Evolutionary conservation across 2,113 vertebrate genomes (phyloP), one percentile per base, ranked within the genome.

Genomic region (Ptilonorhynchus violaceus): DNA sequence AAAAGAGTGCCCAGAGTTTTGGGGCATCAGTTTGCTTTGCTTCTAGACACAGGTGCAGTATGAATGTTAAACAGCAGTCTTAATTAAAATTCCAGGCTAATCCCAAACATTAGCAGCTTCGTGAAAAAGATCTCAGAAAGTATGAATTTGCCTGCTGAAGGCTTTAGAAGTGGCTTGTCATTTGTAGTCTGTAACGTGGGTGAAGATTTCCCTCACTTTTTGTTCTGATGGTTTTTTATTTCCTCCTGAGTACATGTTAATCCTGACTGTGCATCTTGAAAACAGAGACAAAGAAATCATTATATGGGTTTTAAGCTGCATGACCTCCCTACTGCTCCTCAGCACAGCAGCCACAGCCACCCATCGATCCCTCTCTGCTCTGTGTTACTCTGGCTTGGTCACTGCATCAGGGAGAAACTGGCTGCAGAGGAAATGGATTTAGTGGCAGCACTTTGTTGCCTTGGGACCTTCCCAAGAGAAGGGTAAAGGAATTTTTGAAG

Each of bases 361-460:
- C 7, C 55, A 28, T 13, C 0, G 0, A 4, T 30, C 15, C 68
- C 49, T 20, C 46, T 47, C 41, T 9, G 35, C 33, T 35, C 67
- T 37, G n/a, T 1, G 1, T 19, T 15, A 30, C 13, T 35, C 30
- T 50, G 50, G 8, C 42, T 27, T 8, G 46, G 18, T 16, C 13
- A 0, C 41, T 60, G 58, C 42, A 35, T 37, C 47, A n/a, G 24
- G 47, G 62, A 52, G 8, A 53, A 58, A 13, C 13, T 11, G 41
- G 3, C 68, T 84, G 31, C 24, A 12, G 28, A n/a, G 35, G 20
- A 46, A 23, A 28, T 6, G 18, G 52, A 18, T 18, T 15, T 17
- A 21, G 24, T 6, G 37, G 15, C 59, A 66, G 27, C 37, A 15
- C 15, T 37, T 35, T 15, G 2, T 8, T 50, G 39, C 27, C 23